Base-by-base conservation (phyloP, 2,888 invertebrate species). In the Prosopocoilus inquinatus region DNA sequence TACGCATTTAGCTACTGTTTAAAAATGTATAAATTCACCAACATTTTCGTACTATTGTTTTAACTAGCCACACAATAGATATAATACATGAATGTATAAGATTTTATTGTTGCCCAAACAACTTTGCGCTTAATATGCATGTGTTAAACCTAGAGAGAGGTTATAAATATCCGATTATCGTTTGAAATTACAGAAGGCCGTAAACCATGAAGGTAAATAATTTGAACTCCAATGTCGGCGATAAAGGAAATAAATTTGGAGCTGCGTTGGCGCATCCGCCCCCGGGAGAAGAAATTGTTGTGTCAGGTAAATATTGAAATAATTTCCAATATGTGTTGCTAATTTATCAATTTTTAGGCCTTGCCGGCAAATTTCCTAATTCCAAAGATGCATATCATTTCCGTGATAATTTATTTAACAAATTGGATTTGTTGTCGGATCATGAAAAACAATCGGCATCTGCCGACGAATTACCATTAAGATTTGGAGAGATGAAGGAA, bases 341-440 rank as follows among this genome's bases (percentile, higher is more conserved):
- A 11, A 4, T 34, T 9, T 11, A 7, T 12, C 35, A 39, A n/a
- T 33, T n/a, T n/a, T 34, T 39, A 65, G 67, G 67, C 1, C 78
- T 88, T 9, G 80, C 89, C 0, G 90, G 89, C 0, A 80, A 86
- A 68, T 89, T 89, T 74, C 94, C 94, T 0, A 86, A 90, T 66
- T 89, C 90, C 0, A 84, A 87, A 60, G 88, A 87, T 64, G 82
- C 92, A 52, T 75, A 82, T 47, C 85, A 91, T 63, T 85, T 92
- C 43, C 78, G 82, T 68, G 79, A 87, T 50, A 87, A 87, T 67
- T 80, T 94, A 11, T 84, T 87, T 66, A 86, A 87, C 70, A 89
- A 89, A 75, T 84, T 89, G 63, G 94, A 96, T 70, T 84, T 95
- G 81, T 85, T 94, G 55, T 90, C 91, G 50, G 89, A 86, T 15